Base-by-base conservation (phyloP, 2,888 invertebrate species). In the Microchrysa polita region DNA sequence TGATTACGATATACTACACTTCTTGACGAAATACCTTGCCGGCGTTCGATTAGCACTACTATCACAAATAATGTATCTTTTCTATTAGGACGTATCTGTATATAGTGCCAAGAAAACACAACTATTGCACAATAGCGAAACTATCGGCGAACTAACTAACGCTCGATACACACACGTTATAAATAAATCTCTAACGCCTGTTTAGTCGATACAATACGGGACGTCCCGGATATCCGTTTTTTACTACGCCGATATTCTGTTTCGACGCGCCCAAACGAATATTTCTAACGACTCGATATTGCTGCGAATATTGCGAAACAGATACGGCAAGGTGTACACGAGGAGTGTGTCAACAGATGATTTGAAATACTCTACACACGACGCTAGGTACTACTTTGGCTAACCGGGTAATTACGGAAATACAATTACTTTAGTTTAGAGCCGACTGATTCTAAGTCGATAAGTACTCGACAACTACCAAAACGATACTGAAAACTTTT, bases 401-500 rank as follows among this genome's bases (percentile, higher is more conserved):
- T 69, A 60, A 72, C 72, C 72, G 72, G 72, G 60, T 72, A 53
- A 61, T 73, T 72, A 76, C 76, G 76, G 76, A 76, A 76, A 72
- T 71, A 69, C 73, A 76, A 67, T 34, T 60, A 52, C n/a, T 72
- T 75, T 44, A 67, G 34, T 76, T 67, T 48, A 48, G 72, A 74
- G 74, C 69, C 71, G 73, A 74, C 73, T 73, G 73, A 76, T 76
- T 74, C 74, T 76, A 76, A 74, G 74, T 72, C 75, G 76, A 75
- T 77, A 77, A 76, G 67, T 77, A 76, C 83, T 81, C 83, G 81
- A 82, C 83, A 83, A 82, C 83, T 82, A 83, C 82, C 83, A 81
- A 82, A 80, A 82, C 81, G 81, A 81, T 81, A 83, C 83, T 83
- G 80, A 81, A 77, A 73, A 65, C 65, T 65, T 73, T 61, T 34